Evolutionary conservation across 2,888 invertebrate genomes (phyloP).

Genomic region (Eupithecia insigniata): DNA sequence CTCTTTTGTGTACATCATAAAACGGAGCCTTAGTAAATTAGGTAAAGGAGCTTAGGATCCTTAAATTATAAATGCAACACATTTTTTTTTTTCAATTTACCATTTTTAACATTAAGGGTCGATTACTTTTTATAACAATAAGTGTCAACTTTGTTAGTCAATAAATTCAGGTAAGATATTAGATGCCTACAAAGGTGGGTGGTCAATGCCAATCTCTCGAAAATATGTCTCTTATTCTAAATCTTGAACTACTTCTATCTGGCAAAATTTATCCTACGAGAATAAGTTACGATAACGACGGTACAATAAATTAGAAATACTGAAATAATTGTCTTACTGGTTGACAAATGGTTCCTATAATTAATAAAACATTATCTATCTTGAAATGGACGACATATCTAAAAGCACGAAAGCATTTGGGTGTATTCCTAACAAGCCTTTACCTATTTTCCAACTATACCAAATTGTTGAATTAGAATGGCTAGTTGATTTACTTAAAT

Average conservation of each 20-base stretch:
- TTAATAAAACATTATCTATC: constrained; percentile 11
- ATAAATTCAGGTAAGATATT: not conserved
- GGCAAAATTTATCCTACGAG: constrained; percentile 34
- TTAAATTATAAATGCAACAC: not conserved
- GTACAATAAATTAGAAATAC: constrained; percentile 40
- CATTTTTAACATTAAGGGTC: not conserved
- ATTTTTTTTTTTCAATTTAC: not conserved
- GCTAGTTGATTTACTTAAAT: not conserved
- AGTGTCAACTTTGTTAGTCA: not conserved
- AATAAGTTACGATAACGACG: constrained; percentile 44
- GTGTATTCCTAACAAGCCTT: constrained; percentile 4
- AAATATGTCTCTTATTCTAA: constrained; percentile 27
- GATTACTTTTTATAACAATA: not conserved
- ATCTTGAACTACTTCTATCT: constrained; percentile 43
- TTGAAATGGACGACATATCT: constrained; percentile 7
- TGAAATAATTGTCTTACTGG: constrained; percentile 34
- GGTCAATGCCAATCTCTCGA: constrained; percentile 27
- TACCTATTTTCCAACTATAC: not conserved
- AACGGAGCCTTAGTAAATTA: constrained; percentile 23
- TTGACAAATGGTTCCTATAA: constrained; percentile 10
- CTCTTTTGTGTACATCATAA: constrained; percentile 72
- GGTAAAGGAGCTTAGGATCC: not conserved
- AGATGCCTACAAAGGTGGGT: constrained; percentile 32
- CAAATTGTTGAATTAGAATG: not conserved
- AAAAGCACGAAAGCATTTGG: not conserved